Conservation (phyloP, 2,797 vertebrate species). For the Enteromius mattozi region DNA sequence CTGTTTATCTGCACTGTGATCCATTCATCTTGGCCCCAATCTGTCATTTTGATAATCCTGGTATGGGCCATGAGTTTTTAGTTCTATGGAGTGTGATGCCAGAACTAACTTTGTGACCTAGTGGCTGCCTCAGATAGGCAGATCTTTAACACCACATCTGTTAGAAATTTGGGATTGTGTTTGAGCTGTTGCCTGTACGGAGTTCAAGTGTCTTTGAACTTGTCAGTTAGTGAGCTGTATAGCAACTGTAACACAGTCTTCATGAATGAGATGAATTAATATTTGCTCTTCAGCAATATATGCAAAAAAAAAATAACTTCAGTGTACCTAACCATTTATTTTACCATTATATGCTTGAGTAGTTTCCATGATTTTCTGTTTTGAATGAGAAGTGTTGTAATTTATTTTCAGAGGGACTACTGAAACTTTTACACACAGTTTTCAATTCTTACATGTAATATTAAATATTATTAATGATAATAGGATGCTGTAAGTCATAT, state of each 20-base stretch:
- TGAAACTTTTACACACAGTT: not conserved
- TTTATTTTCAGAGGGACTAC: not conserved
- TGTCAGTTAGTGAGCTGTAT: conserved; percentile 32
- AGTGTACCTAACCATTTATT: not conserved
- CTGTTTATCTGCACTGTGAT: conserved; percentile 91
- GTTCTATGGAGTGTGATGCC: conserved; percentile 91
- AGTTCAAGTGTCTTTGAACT: conserved; percentile 44
- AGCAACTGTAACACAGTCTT: not conserved
- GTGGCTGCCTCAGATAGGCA: conserved; percentile 41
- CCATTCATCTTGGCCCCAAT: conserved; percentile 74
- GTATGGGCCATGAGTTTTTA: conserved; percentile 14
- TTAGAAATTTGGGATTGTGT: conserved; percentile 55
- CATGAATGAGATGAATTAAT: conserved; percentile 31
- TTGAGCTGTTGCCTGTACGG: conserved; percentile 51
- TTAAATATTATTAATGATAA: not conserved
- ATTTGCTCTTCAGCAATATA: not conserved
- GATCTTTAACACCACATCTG: conserved; percentile 30
- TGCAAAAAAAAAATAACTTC: not conserved
- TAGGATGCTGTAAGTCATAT: not conserved
- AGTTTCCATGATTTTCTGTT: not conserved
- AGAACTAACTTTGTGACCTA: conserved; percentile 80
- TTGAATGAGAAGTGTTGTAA: not conserved
- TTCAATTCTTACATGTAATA: not conserved
- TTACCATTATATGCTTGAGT: not conserved
- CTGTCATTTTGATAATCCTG: conserved; percentile 11